Evolutionary conservation across 2,888 invertebrate species (phyloP).

Genomic region (Pammene aurita): DNA sequence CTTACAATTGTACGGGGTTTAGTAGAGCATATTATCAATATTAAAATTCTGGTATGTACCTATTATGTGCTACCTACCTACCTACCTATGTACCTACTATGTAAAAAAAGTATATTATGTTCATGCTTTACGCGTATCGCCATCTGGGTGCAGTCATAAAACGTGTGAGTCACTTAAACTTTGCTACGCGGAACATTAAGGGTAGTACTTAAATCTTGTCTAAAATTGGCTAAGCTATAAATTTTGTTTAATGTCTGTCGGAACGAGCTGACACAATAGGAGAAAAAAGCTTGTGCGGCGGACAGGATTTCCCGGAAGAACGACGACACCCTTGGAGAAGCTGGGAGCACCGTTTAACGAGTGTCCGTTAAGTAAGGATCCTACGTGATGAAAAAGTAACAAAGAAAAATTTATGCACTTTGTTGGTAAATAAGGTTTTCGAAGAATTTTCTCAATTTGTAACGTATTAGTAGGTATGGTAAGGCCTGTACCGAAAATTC

Average conservation of each 20-base stretch:
- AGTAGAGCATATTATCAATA: too few species aligned
- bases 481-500: too few species aligned
- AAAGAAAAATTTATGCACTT: background rate
- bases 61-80: too few species aligned
- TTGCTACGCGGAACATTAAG: slow-evolving; percentile 55
- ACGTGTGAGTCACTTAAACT: slow-evolving; percentile 53
- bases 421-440: background rate
- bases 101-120: slow-evolving; percentile 19
- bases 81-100: too few species aligned
- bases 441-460: too few species aligned
- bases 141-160: slow-evolving; percentile 46
- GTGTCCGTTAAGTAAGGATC: slow-evolving; percentile 40
- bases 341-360: slow-evolving; percentile 44
- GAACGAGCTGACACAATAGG: slow-evolving; percentile 63
- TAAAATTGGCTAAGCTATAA: slow-evolving; percentile 66
- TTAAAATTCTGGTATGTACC: too few species aligned
- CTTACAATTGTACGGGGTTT: too few species aligned
- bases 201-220: slow-evolving; percentile 65
- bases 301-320: slow-evolving; percentile 43
- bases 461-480: too few species aligned
- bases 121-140: slow-evolving; percentile 27
- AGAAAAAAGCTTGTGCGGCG: slow-evolving; percentile 43
- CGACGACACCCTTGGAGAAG: slow-evolving; percentile 4
- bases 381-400: slow-evolving; percentile 2
- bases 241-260: slow-evolving; percentile 65